phyloP scores from a whole-genome alignment of 1,140 invertebrate species.

The Cherax quadricarinatus region DNA sequence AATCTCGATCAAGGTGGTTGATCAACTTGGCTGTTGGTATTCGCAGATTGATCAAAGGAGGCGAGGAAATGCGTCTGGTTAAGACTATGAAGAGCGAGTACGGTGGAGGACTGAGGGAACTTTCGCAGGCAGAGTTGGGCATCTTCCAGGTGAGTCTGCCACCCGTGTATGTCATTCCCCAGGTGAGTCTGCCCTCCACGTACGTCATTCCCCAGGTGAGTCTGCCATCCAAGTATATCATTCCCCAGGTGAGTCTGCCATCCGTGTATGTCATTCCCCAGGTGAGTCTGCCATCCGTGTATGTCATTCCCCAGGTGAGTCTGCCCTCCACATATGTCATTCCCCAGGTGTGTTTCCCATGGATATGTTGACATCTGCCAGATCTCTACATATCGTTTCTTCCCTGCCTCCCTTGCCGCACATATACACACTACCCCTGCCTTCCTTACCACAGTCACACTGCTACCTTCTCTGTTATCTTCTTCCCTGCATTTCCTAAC shows the following conservation, averaged over 20 bases:
- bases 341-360: background rate
- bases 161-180: too few species aligned
- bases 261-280: too few species aligned
- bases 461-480: too few species aligned
- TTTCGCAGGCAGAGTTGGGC: conserved; percentile 55
- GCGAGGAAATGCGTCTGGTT: conserved; percentile 61
- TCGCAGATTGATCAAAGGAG: conserved; percentile 60
- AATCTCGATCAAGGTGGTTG: too few species aligned
- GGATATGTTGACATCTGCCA: background rate
- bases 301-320: background rate
- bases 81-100: conserved; percentile 56
- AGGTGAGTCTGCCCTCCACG: too few species aligned
- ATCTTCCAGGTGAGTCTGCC: conserved; percentile 47
- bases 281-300: background rate
- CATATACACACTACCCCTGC: too few species aligned
- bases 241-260: too few species aligned
- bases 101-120: conserved; percentile 49
- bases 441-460: too few species aligned
- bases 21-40: background rate
- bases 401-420: too few species aligned
- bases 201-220: background rate
- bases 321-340: background rate
- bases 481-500: too few species aligned
- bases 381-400: too few species aligned
- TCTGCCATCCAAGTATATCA: too few species aligned